A percentile compares a stretch with the other conserved stretches of the same genome.
Evolutionary conservation across 2,113 vertebrate genomes (phyloP).

Genomic region (Aldabrachelys gigantea): DNA sequence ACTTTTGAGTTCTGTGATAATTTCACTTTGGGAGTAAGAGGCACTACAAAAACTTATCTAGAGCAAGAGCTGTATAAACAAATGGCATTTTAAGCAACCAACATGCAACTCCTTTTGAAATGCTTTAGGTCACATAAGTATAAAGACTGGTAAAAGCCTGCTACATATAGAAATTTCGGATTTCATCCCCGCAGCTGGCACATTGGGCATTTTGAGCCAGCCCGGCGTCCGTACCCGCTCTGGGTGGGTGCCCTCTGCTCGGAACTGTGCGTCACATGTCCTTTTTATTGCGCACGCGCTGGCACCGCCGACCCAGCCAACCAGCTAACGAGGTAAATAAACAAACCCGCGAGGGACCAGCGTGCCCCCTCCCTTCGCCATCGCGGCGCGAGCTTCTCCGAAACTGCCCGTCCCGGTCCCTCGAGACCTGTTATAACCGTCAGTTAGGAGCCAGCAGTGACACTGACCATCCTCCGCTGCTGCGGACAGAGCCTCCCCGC

Average conservation of each 20-base stretch:
- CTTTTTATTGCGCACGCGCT: background rate
- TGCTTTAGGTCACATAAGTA: background rate
- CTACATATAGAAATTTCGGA: background rate
- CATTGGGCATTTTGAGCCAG: constrained; percentile 61
- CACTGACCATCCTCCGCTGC: background rate
- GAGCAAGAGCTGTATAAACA: no score
- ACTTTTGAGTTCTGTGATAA: no score
- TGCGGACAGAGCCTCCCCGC: background rate
- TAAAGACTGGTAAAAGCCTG: background rate
- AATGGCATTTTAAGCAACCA: background rate
- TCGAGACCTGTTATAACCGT: background rate
- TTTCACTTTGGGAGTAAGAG: no score
- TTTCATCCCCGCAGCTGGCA: background rate
- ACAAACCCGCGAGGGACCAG: constrained; percentile 51
- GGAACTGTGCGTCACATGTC: background rate
- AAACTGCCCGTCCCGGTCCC: constrained; percentile 5
- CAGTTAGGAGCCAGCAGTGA: background rate
- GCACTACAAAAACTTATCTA: no score
- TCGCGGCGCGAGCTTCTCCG: background rate
- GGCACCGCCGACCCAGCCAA: background rate
- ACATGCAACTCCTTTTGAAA: background rate
- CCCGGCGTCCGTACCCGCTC: constrained; percentile 63
- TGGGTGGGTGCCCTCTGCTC: background rate
- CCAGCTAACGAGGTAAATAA: constrained; percentile 20
- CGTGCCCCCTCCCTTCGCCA: background rate